Conservation (phyloP, 1,140 invertebrate genomes). For the Aphidius ervi region DNA sequence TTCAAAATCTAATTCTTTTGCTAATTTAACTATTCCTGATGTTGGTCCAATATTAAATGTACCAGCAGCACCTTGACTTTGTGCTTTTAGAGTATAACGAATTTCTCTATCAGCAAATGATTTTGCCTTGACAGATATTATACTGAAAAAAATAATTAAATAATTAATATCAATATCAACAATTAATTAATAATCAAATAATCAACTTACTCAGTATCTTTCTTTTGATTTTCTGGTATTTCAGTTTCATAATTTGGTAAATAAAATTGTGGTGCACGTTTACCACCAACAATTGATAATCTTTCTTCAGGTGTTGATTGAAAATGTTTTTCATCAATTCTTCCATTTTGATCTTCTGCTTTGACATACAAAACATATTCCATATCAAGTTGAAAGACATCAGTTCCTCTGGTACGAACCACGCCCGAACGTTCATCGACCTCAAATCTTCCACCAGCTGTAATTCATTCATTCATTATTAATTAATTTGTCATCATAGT, state of each 20-base stretch:
- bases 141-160: constrained; percentile 60
- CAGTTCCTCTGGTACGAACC: constrained; percentile 84
- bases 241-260: constrained; percentile 89
- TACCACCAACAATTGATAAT: constrained; percentile 88
- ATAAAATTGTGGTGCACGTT: constrained; percentile 90
- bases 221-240: constrained; percentile 93
- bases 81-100: constrained; percentile 87
- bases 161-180: neutral
- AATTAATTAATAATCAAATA: neutral
- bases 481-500: neutral
- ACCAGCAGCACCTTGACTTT: constrained; percentile 88
- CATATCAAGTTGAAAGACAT: constrained; percentile 91
- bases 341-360: constrained; percentile 91
- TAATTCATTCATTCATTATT: constrained; percentile 17
- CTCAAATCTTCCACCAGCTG: constrained; percentile 75
- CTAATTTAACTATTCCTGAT: constrained; percentile 88
- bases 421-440: constrained; percentile 90
- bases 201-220: constrained; percentile 81
- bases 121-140: constrained; percentile 94
- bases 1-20: constrained; percentile 93
- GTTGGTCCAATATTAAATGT: constrained; percentile 93
- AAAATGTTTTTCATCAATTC: constrained; percentile 80
- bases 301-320: constrained; percentile 89
- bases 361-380: constrained; percentile 94
- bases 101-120: constrained; percentile 94